phyloP scores from a whole-genome alignment of 2,113 vertebrate genomes.

The Ailurus styani region DNA sequence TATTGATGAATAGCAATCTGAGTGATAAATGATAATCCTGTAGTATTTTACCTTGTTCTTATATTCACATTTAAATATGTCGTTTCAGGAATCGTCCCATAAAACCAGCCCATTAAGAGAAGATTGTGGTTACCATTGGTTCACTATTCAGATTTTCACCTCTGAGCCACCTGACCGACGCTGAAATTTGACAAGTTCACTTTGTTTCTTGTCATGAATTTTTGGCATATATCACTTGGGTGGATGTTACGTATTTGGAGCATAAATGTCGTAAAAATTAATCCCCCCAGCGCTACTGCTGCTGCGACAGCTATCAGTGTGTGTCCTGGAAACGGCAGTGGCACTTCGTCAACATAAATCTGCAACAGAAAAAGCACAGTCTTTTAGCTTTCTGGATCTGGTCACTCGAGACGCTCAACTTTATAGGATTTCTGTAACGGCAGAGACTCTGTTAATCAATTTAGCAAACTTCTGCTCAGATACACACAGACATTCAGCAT shows the following conservation, averaged over 20 bases:
- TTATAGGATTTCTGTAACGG: neutral
- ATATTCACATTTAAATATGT: neutral
- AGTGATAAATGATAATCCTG: neutral
- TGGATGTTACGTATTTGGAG: conserved; percentile 46
- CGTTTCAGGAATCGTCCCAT: neutral
- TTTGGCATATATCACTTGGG: neutral
- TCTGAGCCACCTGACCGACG: accelerated
- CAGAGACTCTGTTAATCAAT: neutral
- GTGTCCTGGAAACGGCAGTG: conserved; percentile 58
- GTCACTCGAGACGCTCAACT: neutral
- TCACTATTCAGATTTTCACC: neutral
- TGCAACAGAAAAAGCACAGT: conserved; percentile 46
- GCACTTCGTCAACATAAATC: conserved; percentile 66
- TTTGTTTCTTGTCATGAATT: neutral
- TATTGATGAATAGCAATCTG: neutral
- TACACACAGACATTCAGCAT: neutral
- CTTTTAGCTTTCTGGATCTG: neutral
- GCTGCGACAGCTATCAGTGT: conserved; percentile 39
- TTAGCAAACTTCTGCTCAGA: neutral
- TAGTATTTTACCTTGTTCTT: neutral
- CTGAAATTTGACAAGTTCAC: accelerated
- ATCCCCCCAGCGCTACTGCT: conserved; percentile 34
- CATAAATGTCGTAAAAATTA: conserved; percentile 54
- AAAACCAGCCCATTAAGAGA: neutral
- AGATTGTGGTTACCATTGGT: neutral